These are phyloP conservation scores for Penaeus monodon DNA, from an alignment of 2,888 invertebrate genomes.

Conservation along the genomic window DNA sequence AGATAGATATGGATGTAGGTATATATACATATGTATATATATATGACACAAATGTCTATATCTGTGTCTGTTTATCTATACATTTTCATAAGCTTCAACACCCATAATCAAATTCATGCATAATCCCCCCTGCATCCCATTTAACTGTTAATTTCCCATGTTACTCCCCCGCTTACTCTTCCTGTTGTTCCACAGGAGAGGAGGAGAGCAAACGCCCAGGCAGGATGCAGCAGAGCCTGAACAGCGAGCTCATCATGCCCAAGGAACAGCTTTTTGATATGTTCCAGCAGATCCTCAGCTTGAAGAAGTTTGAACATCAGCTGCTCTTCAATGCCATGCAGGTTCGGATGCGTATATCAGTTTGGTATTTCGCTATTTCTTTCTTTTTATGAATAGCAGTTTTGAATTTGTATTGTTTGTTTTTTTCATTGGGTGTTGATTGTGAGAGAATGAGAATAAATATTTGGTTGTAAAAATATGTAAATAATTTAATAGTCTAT, in stretches of 20 bases:
- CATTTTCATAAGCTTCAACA: no score
- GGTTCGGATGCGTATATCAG: constrained; percentile 72
- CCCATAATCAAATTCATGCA: no score
- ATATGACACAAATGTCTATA: no score
- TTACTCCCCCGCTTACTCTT: not conserved
- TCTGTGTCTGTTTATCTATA: no score
- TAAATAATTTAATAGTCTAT: no score
- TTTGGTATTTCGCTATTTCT: not conserved
- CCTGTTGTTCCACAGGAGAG: constrained; percentile 74
- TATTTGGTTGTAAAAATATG: no score
- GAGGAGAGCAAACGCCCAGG: constrained; percentile 87
- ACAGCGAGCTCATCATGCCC: constrained; percentile 93
- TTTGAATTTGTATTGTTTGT: no score
- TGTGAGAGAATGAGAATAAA: not conserved
- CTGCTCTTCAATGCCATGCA: constrained; percentile 97
- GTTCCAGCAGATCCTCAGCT: constrained; percentile 98
- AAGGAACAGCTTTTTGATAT: constrained; percentile 99
- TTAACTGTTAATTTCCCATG: not conserved
- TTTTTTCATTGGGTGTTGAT: not conserved
- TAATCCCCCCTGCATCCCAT: not conserved
- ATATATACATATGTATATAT: no score
- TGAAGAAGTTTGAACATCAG: constrained; percentile 99
- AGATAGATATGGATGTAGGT: no score
- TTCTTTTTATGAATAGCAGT: no score
- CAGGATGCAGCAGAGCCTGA: constrained; percentile 83